phyloP scores from a whole-genome alignment of 2,888 invertebrate genomes.

The Pyralis farinalis region DNA sequence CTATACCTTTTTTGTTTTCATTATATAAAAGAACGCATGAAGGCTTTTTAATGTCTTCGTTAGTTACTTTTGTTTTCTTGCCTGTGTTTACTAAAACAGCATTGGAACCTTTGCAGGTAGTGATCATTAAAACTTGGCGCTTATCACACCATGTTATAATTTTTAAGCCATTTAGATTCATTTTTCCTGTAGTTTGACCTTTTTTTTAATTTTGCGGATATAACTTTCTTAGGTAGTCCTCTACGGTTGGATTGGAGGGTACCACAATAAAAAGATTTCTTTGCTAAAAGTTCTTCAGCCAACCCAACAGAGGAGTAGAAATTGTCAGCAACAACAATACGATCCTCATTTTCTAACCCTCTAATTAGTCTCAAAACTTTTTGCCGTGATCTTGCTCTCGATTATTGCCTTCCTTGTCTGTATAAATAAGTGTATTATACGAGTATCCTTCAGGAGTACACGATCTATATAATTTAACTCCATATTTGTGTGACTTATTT shows the following conservation, averaged over 20 bases:
- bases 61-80: constrained; percentile 13
- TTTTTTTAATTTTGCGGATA: constrained; percentile 20
- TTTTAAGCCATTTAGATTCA: too few species aligned
- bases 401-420: constrained; percentile 19
- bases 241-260: constrained; percentile 25
- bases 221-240: constrained; percentile 24
- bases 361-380: constrained; percentile 18
- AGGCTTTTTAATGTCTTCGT: constrained; percentile 23
- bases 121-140: constrained; percentile 20
- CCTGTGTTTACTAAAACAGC: constrained; percentile 11
- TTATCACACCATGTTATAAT: too few species aligned
- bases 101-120: constrained; percentile 25
- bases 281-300: constrained; percentile 21
- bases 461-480: constrained; percentile 37
- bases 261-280: constrained; percentile 25
- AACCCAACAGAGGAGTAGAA: constrained; percentile 28
- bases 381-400: constrained; percentile 17
- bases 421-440: constrained; percentile 23
- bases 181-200: too few species aligned
- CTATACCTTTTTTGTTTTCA: constrained; percentile 27
- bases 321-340: constrained; percentile 29
- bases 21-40: constrained; percentile 25
- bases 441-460: too few species aligned
- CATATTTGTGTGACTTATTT: constrained; percentile 33
- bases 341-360: constrained; percentile 19